phyloP scores from a whole-genome alignment of 2,888 invertebrate species.

The Cheilosia variabilis region DNA sequence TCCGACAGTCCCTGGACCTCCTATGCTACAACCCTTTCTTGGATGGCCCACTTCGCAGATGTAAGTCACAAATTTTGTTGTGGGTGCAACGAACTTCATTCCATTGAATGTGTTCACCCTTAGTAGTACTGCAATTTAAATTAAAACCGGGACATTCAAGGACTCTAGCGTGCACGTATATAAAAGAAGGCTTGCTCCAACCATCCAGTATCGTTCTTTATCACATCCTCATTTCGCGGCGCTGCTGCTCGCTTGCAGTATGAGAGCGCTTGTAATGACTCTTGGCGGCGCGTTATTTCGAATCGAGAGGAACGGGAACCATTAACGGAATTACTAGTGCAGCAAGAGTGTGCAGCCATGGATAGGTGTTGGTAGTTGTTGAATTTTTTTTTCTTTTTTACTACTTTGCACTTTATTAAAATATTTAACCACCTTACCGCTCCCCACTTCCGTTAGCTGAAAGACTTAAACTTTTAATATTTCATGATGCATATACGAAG shows the following conservation, averaged over 20 bases:
- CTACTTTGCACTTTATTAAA: slow-evolving; percentile 73
- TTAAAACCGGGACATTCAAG: slow-evolving; percentile 72
- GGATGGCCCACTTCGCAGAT: slow-evolving; percentile 47
- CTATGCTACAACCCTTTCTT: slow-evolving; percentile 17
- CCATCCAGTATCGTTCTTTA: slow-evolving; percentile 50
- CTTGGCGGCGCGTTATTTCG: slow-evolving; percentile 52
- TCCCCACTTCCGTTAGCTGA: slow-evolving; percentile 37
- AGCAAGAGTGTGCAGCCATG: slow-evolving; percentile 64
- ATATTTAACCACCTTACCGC: slow-evolving; percentile 65
- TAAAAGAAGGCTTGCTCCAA: slow-evolving; percentile 65
- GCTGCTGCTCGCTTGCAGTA: slow-evolving; percentile 36
- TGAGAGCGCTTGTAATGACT: slow-evolving; percentile 58
- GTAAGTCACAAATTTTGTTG: slow-evolving; percentile 64
- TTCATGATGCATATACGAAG: slow-evolving; percentile 45
- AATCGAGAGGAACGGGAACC: slow-evolving; percentile 55
- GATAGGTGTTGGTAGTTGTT: slow-evolving; percentile 40
- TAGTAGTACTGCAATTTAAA: slow-evolving; percentile 66
- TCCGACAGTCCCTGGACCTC: not conserved
- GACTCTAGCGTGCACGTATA: slow-evolving; percentile 64
- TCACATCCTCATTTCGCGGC: slow-evolving; percentile 39
- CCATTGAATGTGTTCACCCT: slow-evolving; percentile 69
- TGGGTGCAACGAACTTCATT: slow-evolving; percentile 53
- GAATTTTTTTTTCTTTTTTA: slow-evolving; percentile 65
- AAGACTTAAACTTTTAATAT: slow-evolving; percentile 63
- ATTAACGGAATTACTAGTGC: slow-evolving; percentile 75